These are phyloP conservation scores for Drosophila buzzatii DNA, from an alignment of 2,888 invertebrate species.

Conservation along the genomic window DNA sequence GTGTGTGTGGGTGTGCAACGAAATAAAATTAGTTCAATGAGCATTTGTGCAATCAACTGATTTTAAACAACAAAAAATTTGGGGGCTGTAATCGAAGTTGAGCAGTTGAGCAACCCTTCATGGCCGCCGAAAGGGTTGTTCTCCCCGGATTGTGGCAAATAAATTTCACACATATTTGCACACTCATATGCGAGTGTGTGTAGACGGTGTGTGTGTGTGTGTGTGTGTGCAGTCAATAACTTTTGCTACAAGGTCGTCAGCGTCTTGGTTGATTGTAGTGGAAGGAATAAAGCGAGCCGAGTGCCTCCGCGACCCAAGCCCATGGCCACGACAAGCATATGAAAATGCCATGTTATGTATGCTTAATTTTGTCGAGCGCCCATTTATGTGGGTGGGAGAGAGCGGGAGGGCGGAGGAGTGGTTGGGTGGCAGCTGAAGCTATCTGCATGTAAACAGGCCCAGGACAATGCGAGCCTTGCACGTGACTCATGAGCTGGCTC, in stretches of 20 bases:
- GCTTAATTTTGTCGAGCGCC: constrained; percentile 45
- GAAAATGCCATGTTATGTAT: constrained; percentile 54
- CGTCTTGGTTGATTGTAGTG: constrained; percentile 74
- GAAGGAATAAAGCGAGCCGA: constrained; percentile 48
- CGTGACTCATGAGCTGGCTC: constrained; percentile 57
- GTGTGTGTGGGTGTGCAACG: constrained; percentile 41
- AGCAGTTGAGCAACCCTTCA: constrained; percentile 59
- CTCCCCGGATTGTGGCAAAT: constrained; percentile 56
- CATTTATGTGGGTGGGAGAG: not conserved
- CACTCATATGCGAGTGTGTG: constrained; percentile 44
- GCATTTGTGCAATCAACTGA: constrained; percentile 83
- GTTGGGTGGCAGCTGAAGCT: constrained; percentile 23
- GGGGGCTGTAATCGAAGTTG: constrained; percentile 50
- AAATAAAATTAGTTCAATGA: constrained; percentile 83
- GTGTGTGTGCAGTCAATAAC: constrained; percentile 53
- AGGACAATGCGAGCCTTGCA: constrained; percentile 46
- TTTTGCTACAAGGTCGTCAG: constrained; percentile 68
- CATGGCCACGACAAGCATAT: constrained; percentile 34
- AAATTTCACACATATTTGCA: constrained; percentile 81
- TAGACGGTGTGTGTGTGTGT: constrained; percentile 33
- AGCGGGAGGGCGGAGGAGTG: not conserved
- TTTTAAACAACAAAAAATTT: constrained; percentile 71
- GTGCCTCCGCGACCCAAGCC: constrained; percentile 8
- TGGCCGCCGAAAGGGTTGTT: constrained; percentile 61
- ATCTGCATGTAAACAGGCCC: constrained; percentile 67